These are phyloP conservation scores for Borostomias antarcticus DNA, from an alignment of 2,797 vertebrate genomes.

Conservation along the genomic window DNA sequence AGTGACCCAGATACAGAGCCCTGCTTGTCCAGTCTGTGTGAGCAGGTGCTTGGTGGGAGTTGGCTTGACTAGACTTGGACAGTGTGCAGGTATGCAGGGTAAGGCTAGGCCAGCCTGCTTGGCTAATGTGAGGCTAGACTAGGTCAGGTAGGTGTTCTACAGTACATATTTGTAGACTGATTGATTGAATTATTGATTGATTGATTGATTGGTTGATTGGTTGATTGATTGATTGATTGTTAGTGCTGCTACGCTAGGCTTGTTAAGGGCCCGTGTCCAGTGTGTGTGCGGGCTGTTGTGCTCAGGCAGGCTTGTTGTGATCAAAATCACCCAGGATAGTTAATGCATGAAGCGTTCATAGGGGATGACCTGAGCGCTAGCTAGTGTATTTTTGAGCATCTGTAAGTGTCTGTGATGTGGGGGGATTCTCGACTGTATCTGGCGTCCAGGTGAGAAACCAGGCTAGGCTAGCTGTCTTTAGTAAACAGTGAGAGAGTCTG, in stretches of 20 bases:
- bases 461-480: background rate
- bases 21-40: constrained; percentile 13
- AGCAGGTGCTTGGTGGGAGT: constrained; percentile 9
- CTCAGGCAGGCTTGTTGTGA: background rate
- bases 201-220: too few species aligned
- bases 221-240: too few species aligned
- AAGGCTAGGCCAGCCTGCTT: too few species aligned
- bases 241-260: background rate
- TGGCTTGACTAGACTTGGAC: too few species aligned
- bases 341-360: background rate
- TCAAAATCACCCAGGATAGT: background rate
- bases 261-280: background rate
- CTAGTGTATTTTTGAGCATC: background rate
- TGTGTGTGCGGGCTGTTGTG: background rate
- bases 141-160: too few species aligned
- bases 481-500: background rate
- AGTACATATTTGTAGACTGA: too few species aligned
- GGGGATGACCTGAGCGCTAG: background rate
- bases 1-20: constrained; percentile 20
- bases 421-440: background rate
- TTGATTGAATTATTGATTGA: too few species aligned
- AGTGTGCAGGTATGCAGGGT: too few species aligned
- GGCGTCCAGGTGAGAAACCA: too few species aligned
- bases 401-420: background rate
- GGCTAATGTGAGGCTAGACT: too few species aligned